Evolutionary conservation across 2,888 invertebrate species (phyloP), one percentile per base, ranked within the genome.

Genomic region (Cyaniris semiargus): DNA sequence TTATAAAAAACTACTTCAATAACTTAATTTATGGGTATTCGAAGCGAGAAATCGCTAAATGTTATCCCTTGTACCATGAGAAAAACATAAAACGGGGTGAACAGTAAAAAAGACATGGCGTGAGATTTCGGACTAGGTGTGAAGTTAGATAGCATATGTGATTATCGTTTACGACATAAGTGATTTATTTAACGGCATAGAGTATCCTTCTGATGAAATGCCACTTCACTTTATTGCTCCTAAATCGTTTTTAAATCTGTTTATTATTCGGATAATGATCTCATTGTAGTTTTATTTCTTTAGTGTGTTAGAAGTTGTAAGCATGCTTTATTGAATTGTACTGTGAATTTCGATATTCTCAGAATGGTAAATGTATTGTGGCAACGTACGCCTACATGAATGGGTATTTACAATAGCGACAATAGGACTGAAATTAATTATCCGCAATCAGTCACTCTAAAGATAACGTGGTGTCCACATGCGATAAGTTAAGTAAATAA

Each of bases 101-200:
- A 84, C 86, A 86, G 84, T 87, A 89, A 90, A 89, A 90, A 89
- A 91, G 90, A 91, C 90, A 88, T 89, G 81, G 81, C 83, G 82
- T 84, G 86, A 85, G 88, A 88, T 88, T 87, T 85, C 80, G 84
- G 86, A 86, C 87, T 86, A 89, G 88, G 91, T 91, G 92, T 86
- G 89, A 92, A 90, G 85, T 85, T 83, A 85, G 87, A 89, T 89
- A 88, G 85, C 87, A 83, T 82, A 83, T 82, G 85, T 85, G 86
- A 89, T 89, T 85, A 85, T 82, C 80, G 84, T 91, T 92, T 90
- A 92, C 85, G 89, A 85, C 79, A 79, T 70, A 81, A 81, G 84
- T 87, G 87, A 89, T 88, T 86, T 86, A 86, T 83, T 83, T 82
- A 82, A 81, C 79, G 77, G 80, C 79, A 79, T 78, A 70, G 18